Evolutionary conservation across 2,888 invertebrate genomes (phyloP).

Genomic region (Crematogaster levior): DNA sequence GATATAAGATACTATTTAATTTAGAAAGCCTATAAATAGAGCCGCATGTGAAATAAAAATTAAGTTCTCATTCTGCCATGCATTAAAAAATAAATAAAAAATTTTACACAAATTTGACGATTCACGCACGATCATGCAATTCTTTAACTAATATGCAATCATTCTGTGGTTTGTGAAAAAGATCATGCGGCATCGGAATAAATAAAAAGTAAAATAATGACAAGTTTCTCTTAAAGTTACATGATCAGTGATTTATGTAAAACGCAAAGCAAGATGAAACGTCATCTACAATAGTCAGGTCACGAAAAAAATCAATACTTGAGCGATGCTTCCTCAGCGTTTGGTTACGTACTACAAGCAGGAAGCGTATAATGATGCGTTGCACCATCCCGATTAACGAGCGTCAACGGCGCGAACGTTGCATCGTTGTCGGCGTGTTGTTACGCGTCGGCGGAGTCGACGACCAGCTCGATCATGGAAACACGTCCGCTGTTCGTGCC

Average conservation of each 20-base stretch:
- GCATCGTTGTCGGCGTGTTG: slow-evolving; percentile 31
- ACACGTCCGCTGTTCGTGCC: slow-evolving; percentile 40
- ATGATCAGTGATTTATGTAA: background rate
- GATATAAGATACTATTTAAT: slow-evolving; percentile 3
- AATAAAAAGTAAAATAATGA: background rate
- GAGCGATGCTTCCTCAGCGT: background rate
- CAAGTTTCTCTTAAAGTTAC: background rate
- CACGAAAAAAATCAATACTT: slow-evolving; percentile 5
- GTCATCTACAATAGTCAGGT: slow-evolving; percentile 13
- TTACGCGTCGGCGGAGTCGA: slow-evolving; percentile 52
- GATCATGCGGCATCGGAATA: background rate
- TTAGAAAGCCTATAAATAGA: background rate
- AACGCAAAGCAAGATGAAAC: slow-evolving; percentile 15
- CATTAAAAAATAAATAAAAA: too few relatives aligned
- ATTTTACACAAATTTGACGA: too few relatives aligned
- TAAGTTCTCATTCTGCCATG: too few relatives aligned
- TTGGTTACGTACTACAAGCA: slow-evolving; percentile 36
- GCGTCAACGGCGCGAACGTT: slow-evolving; percentile 41
- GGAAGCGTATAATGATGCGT: slow-evolving; percentile 49
- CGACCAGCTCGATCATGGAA: slow-evolving; percentile 52
- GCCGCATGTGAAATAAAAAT: background rate
- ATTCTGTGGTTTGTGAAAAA: background rate
- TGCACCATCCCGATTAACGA: slow-evolving; percentile 41
- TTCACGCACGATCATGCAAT: background rate
- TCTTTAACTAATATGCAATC: too few relatives aligned